Base-by-base conservation (phyloP, 2,888 invertebrate genomes). In the Clistopyga incitator region DNA sequence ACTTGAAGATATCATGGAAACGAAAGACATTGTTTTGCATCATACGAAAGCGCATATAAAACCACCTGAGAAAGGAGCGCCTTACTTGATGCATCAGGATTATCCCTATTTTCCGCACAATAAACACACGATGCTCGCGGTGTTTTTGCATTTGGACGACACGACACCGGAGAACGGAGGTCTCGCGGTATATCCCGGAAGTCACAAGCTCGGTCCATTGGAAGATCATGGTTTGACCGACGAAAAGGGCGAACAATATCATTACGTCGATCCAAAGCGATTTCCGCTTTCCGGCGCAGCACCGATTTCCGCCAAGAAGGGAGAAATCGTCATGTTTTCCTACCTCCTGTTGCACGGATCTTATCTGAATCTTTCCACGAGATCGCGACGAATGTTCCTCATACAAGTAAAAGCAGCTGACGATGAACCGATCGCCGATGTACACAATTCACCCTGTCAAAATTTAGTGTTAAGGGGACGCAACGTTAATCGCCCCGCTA, bases 11-110 rank as follows among this genome's bases (percentile, higher is more conserved):
- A 83, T 95, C 3, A 94, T 95, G 94, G 94, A 91, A 0, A 95
- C 95, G 0, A 88, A 92, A 65, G 94, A 95, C 88, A 94, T 95
- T 52, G 88, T 94, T n/a, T 91, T 95, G 23, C 95, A 95, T 89
- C 95, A 95, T 89, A 95, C 95, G 2, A 95, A 95, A 89, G 95
- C 95, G 0, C 95, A 95, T 81, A 91, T 94, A 45, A 95, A 95
- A 84, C 95, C 95, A 0, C 95, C 95, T 0, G 94, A 94, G 77
- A 94, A 94, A 15, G 95, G 95, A 0, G 95, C 95, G 0, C 94
- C 95, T 0, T 95, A 95, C 86, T 94, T 95, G 1, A 95, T 95
- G 94, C 95, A 95, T 84, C 92, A 95, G 94, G 95, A 95, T 82
- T 95, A 95, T 86, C 95, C 94, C 68, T 95, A 95, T 86, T 95